A percentile compares a stretch with the other conserved stretches of the same genome.
These are phyloP conservation scores for Sphaerophoria taeniata DNA, from an alignment of 2,888 invertebrate species.

Conservation along the genomic window DNA sequence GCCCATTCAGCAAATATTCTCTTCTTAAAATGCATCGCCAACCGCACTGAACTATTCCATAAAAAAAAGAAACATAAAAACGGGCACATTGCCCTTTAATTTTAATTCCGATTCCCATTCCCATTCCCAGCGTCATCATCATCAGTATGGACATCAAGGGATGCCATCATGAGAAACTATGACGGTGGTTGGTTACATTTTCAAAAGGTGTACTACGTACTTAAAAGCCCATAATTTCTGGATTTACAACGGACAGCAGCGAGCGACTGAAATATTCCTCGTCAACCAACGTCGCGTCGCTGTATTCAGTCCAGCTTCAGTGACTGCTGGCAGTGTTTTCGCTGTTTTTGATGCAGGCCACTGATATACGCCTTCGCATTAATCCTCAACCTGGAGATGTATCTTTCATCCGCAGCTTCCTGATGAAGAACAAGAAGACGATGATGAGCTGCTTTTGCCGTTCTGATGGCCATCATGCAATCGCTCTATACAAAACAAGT, in stretches of 20 bases:
- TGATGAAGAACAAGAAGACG: constrained; percentile 8
- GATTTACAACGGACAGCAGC: constrained; percentile 57
- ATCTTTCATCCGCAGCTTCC: constrained; percentile 50
- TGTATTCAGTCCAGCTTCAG: background rate
- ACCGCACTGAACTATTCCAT: constrained; percentile 10
- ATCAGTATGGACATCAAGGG: constrained; percentile 11
- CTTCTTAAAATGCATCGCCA: constrained; percentile 57
- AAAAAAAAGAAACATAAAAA: constrained; percentile 39
- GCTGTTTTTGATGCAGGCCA: constrained; percentile 28
- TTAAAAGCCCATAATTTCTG: constrained; percentile 71
- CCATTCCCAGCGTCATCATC: background rate
- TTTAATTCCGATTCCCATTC: constrained; percentile 53
- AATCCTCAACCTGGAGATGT: constrained; percentile 32
- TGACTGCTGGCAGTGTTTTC: constrained; percentile 3
- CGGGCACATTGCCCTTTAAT: constrained; percentile 66
- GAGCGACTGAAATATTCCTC: constrained; percentile 5
- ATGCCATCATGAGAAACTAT: constrained; percentile 3
- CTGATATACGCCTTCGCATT: constrained; percentile 54
- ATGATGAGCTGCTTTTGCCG: background rate
- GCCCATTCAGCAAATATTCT: constrained; percentile 34
- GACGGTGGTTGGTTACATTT: constrained; percentile 30
- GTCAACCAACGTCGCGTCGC: constrained; percentile 9
- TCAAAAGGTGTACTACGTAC: constrained; percentile 59
- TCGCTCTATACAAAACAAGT: constrained; percentile 46
- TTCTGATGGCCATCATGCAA: constrained; percentile 30